Conservation (phyloP, 2,888 invertebrate species). For the Trypoxylon attenuatum region DNA sequence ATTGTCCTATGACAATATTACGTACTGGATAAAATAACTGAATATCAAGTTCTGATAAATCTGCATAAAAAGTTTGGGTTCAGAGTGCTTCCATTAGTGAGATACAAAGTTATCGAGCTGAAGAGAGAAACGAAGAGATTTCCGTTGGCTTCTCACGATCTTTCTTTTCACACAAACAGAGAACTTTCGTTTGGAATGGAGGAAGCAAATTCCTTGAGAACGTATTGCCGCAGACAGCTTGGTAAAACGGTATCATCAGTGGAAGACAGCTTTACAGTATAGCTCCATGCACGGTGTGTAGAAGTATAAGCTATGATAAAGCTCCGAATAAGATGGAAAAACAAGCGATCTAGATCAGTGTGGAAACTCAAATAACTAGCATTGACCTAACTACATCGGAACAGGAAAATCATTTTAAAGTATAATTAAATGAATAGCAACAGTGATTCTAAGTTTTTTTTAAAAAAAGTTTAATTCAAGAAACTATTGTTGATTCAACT, state of each 20-base stretch:
- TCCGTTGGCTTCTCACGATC: conserved; percentile 3
- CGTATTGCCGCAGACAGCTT: conserved; percentile 4
- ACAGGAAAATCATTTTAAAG: no score
- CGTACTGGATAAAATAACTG: no score
- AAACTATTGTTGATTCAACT: background rate
- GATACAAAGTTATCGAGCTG: conserved; percentile 33
- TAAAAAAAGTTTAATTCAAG: no score
- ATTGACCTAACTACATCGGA: no score
- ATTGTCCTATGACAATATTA: no score
- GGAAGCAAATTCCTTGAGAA: conserved; percentile 18
- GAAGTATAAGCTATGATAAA: no score
- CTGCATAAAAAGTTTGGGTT: background rate
- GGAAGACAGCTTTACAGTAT: conserved; percentile 61
- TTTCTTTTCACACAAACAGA: background rate
- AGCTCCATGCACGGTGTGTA: conserved; percentile 56
- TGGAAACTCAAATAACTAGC: no score
- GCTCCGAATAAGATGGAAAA: no score
- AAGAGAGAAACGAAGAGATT: conserved; percentile 17
- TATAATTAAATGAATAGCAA: background rate
- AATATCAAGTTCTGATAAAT: no score
- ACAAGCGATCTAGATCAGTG: background rate
- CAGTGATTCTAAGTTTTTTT: background rate
- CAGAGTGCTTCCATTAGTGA: conserved; percentile 56
- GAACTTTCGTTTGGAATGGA: conserved; percentile 9
- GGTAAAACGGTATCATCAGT: conserved; percentile 58